phyloP scores from a whole-genome alignment of 1,140 invertebrate species.

The Heliconius himera region DNA sequence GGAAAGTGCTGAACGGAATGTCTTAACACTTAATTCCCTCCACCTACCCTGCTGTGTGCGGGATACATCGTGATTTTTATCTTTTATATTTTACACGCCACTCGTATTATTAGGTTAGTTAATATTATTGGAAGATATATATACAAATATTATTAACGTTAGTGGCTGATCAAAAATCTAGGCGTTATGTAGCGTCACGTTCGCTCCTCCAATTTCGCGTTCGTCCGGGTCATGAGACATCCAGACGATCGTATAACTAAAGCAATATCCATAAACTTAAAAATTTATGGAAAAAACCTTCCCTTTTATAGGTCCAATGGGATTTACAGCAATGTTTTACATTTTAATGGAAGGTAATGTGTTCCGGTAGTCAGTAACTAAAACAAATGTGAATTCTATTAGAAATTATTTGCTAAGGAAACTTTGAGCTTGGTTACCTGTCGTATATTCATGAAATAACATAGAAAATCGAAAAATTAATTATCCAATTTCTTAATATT shows the following conservation, averaged over 20 bases:
- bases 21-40: too few relatives aligned
- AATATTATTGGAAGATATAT: not conserved
- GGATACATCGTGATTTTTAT: not conserved
- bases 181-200: constrained; percentile 28
- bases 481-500: too few relatives aligned
- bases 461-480: too few relatives aligned
- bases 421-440: not conserved
- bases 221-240: constrained; percentile 29
- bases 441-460: too few relatives aligned
- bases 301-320: constrained; percentile 25
- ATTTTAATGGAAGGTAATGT: constrained; percentile 24
- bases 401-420: not conserved
- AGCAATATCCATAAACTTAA: constrained; percentile 40
- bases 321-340: constrained; percentile 31
- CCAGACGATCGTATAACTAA: constrained; percentile 33
- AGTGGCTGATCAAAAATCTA: constrained; percentile 10
- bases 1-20: too few relatives aligned
- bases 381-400: constrained; percentile 1
- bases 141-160: not conserved
- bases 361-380: constrained; percentile 12
- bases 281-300: constrained; percentile 31
- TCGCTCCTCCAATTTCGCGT: constrained; percentile 17
- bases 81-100: not conserved
- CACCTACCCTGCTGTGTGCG: too few relatives aligned
- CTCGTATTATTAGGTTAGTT: not conserved